Evolutionary conservation across 92 coral and sea anemone species (phyloP).

Genomic region (Meandrina meandrites): DNA sequence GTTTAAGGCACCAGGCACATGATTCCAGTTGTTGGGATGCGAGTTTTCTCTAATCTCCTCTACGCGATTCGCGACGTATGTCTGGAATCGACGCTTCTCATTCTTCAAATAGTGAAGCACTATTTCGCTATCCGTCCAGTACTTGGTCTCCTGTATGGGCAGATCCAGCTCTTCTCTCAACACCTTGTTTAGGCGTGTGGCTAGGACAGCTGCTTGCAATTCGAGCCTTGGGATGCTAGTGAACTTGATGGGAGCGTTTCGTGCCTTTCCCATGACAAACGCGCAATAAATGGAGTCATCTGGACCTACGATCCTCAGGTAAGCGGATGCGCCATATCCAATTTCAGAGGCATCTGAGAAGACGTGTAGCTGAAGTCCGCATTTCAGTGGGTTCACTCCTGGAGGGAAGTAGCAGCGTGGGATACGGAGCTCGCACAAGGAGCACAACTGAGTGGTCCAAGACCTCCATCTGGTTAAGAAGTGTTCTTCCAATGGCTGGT

Average conservation of each 20-base stretch:
- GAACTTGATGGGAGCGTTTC: constrained; percentile 55
- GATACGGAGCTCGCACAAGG: no score
- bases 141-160: neutral
- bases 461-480: neutral
- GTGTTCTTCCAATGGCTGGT: constrained; percentile 29
- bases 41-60: constrained; percentile 52
- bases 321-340: neutral
- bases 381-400: no score
- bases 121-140: constrained; percentile 42
- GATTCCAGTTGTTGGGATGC: constrained; percentile 37
- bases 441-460: no score
- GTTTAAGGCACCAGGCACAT: constrained; percentile 43
- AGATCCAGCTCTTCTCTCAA: constrained; percentile 35
- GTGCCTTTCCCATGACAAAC: constrained; percentile 18
- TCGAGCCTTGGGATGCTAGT: constrained; percentile 68
- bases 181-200: constrained; percentile 55
- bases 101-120: constrained; percentile 39
- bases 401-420: no score
- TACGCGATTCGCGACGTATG: constrained; percentile 52
- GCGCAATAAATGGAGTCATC: constrained; percentile 42
- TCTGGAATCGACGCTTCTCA: constrained; percentile 58
- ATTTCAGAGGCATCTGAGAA: neutral
- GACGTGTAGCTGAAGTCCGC: neutral
- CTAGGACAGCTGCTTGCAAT: constrained; percentile 65
- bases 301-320: constrained; percentile 37